These are phyloP conservation scores for Myoxocephalus aenaeus DNA, from an alignment of 2,797 vertebrate species.

Conservation along the genomic window DNA sequence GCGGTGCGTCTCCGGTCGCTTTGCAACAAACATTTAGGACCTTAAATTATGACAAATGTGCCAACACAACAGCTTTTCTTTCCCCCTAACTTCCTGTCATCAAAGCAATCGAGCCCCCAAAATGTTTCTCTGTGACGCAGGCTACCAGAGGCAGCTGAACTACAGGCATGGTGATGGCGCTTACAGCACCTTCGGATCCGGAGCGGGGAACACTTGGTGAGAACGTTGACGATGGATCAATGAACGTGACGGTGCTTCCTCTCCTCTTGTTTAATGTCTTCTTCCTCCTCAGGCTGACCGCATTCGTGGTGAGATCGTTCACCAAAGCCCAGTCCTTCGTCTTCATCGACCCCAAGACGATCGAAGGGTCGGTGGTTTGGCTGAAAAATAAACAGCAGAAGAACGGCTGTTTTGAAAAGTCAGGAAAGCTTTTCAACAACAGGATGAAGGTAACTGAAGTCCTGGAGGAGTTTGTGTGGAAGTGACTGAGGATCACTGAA, in stretches of 20 bases:
- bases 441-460: slow-evolving; percentile 82
- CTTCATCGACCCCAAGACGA: slow-evolving; percentile 83
- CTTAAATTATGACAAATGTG: background rate
- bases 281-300: slow-evolving; percentile 84
- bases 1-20: slow-evolving; percentile 72
- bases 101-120: too few relatives aligned
- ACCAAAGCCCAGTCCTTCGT: slow-evolving; percentile 82
- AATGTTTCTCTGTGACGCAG: slow-evolving; percentile 59
- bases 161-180: slow-evolving; percentile 80
- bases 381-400: slow-evolving; percentile 75
- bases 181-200: slow-evolving; percentile 85
- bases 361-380: slow-evolving; percentile 79
- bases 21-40: background rate
- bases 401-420: slow-evolving; percentile 83
- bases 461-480: background rate
- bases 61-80: background rate
- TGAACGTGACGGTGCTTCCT: background rate
- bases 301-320: slow-evolving; percentile 89
- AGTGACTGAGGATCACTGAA: background rate
- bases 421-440: slow-evolving; percentile 85
- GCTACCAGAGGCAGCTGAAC: slow-evolving; percentile 87
- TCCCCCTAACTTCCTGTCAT: background rate
- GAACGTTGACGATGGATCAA: slow-evolving; percentile 21
- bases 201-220: slow-evolving; percentile 86
- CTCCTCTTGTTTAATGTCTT: background rate